These are phyloP conservation scores for Gambusia holbrooki DNA, from an alignment of 2,113 vertebrate species.

Conservation along the genomic window DNA sequence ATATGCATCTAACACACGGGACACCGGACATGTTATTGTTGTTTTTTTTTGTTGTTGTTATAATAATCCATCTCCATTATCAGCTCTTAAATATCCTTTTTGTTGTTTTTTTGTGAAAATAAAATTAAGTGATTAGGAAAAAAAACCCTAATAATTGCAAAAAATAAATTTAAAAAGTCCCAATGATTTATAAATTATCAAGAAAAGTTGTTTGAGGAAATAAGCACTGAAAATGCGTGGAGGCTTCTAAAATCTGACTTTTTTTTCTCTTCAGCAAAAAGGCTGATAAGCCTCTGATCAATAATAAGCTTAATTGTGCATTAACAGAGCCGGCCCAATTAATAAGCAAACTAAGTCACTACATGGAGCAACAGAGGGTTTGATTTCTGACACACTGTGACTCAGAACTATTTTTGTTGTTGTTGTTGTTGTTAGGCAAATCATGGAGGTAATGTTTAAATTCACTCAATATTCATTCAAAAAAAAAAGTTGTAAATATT, in stretches of 20 bases:
- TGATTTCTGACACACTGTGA: too few species aligned
- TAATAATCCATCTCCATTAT: neutral
- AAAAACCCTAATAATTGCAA: neutral
- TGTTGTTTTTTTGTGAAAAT: neutral
- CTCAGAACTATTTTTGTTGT: too few species aligned
- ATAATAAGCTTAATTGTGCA: neutral
- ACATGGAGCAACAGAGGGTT: too few species aligned
- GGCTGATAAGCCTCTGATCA: neutral
- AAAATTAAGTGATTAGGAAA: neutral
- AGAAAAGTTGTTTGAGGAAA: too few species aligned
- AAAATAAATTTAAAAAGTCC: neutral
- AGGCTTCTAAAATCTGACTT: neutral
- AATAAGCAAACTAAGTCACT: neutral
- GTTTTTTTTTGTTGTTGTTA: neutral
- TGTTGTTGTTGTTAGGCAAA: too few species aligned
- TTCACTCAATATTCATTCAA: too few species aligned
- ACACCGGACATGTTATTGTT: neutral
- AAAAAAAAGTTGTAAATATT: neutral
- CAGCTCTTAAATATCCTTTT: neutral
- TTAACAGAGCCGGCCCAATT: neutral
- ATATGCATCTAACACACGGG: slow-evolving; percentile 16
- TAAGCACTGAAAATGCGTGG: too few species aligned
- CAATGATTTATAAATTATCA: neutral
- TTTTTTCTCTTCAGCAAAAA: neutral
- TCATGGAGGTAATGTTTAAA: too few species aligned